Base-by-base conservation (phyloP, 1,140 invertebrate genomes). In the Drosophila prosaltans region DNA sequence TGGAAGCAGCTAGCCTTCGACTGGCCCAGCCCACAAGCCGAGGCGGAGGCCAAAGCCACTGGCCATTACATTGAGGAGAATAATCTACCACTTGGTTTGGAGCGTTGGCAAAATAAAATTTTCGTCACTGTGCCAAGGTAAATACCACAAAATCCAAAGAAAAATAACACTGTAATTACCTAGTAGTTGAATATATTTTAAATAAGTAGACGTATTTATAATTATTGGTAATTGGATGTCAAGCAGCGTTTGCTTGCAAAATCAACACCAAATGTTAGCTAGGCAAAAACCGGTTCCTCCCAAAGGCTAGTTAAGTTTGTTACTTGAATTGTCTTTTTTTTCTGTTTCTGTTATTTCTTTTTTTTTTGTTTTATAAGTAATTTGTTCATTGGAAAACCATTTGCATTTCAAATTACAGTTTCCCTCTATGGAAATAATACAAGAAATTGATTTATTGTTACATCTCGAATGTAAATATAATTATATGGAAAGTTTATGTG, bases 91-190 rank as follows among this genome's bases (percentile, higher is more conserved):
- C 92, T 96, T 11, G 96, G 96, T 26, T 62, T 97, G 61, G 95
- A 94, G 45, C 92, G 94, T 39, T 97, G 95, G 95, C 93, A 94
- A 65, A 94, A 97, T 89, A 96, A 96, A 93, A 79, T 97, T 48
- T 96, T 97, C 82, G 92, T 97, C 59, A 96, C 96, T 2, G 94
- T 96, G 5, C 95, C 96, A 65, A 94, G 93, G 93, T 94, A 91
- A 90, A 60, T 48, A 60, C 64, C 58, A 48, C 68, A 41, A 58
- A 58, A 74, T 40, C 71, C 68, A 32, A 60, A 67, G 9, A 11
- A 43, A 45, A 43, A 58, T 40, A 36, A 54, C 48, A 48, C 51
- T 43, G 51, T 59, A 43, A 65, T 64, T 69, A 74, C 51, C 67
- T 16, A 21, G 36, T 72, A 45, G 39, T 76, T 51, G 28, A 51